phyloP scores from a whole-genome alignment of 2,888 invertebrate species.

The Acanthoscelides obtectus region DNA sequence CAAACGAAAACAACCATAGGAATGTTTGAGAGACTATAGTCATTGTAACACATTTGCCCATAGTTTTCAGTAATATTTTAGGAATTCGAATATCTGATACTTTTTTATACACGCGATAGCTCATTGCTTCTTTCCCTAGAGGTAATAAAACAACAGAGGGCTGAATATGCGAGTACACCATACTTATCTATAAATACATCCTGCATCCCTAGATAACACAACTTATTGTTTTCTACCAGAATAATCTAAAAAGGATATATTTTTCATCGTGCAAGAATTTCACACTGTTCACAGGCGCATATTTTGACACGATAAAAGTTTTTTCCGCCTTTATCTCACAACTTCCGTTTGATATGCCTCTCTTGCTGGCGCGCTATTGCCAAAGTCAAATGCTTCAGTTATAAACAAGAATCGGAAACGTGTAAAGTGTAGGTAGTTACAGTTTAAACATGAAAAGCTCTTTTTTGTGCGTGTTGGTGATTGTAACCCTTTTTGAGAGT shows the following conservation, averaged over 20 bases:
- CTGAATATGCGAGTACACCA: too few relatives aligned
- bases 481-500: slow-evolving; percentile 7
- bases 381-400: slow-evolving; percentile 7
- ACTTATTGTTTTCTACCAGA: background rate
- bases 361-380: slow-evolving; percentile 8
- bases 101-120: too few relatives aligned
- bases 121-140: too few relatives aligned
- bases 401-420: background rate
- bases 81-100: too few relatives aligned
- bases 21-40: too few relatives aligned
- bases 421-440: background rate
- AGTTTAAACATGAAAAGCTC: slow-evolving; percentile 5
- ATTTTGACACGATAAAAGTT: slow-evolving; percentile 17
- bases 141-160: background rate
- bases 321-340: slow-evolving; percentile 17
- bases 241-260: background rate
- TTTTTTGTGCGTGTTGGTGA: slow-evolving; percentile 8
- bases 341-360: slow-evolving; percentile 18
- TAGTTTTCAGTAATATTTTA: too few relatives aligned
- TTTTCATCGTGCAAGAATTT: slow-evolving; percentile 1
- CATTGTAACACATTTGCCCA: too few relatives aligned
- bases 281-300: slow-evolving; percentile 9
- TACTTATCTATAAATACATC: background rate
- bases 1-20: too few relatives aligned
- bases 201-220: background rate